Conservation (phyloP, 2,888 invertebrate genomes). For the Trissolcus brochymenae region DNA sequence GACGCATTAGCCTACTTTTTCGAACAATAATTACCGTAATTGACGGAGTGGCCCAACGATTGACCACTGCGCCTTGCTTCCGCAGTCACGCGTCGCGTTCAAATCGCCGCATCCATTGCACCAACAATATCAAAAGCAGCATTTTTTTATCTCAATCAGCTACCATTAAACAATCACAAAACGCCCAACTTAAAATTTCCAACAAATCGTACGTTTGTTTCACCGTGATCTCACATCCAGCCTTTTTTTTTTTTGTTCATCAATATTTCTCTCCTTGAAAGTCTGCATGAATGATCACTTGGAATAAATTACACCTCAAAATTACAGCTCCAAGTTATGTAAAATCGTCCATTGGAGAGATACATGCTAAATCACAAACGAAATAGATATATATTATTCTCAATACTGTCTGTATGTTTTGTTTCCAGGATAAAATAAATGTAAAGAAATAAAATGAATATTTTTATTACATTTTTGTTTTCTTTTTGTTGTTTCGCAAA, state of each 20-base stretch:
- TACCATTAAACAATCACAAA: too few relatives aligned
- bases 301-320: conserved; percentile 6
- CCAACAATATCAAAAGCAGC: too few relatives aligned
- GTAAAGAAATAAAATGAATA: too few relatives aligned
- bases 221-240: background rate
- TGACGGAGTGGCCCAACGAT: conserved; percentile 38
- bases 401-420: too few relatives aligned
- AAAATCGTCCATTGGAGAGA: conserved; percentile 1
- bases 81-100: conserved; percentile 52
- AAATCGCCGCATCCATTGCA: conserved; percentile 16
- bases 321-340: conserved; percentile 1
- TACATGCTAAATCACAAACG: background rate
- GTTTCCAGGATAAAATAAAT: too few relatives aligned
- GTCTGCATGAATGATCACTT: conserved; percentile 3
- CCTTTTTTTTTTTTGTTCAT: background rate
- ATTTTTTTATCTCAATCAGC: too few relatives aligned
- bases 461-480: too few relatives aligned
- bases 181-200: too few relatives aligned
- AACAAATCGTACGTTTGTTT: background rate
- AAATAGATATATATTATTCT: too few relatives aligned
- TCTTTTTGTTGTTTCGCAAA: background rate
- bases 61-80: conserved; percentile 52
- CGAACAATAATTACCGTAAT: conserved; percentile 48
- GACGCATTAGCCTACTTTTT: conserved; percentile 54
- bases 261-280: conserved; percentile 7